phyloP scores from a whole-genome alignment of 1,140 invertebrate species.

The Varroa destructor region DNA sequence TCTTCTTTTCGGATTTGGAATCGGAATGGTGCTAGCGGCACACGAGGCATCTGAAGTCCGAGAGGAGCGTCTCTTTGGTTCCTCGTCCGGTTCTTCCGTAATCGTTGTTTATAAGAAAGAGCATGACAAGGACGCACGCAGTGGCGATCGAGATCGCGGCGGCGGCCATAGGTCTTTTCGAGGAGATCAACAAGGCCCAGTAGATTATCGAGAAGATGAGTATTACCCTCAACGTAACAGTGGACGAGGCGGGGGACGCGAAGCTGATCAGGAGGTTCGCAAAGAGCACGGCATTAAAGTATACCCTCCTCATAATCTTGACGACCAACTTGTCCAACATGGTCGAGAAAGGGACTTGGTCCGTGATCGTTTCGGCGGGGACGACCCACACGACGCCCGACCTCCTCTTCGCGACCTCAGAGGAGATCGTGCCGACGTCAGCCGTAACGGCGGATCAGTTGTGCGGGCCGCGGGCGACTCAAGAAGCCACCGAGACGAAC shows the following conservation, averaged over 20 bases:
- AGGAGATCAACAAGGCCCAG: not conserved
- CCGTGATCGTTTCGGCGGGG: no score
- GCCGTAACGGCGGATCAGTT: no score
- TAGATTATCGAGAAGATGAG: not conserved
- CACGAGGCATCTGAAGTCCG: not conserved
- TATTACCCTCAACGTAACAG: not conserved
- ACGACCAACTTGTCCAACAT: no score
- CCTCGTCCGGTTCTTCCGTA: constrained; percentile 2
- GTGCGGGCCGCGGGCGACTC: no score
- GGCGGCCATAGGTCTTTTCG: not conserved
- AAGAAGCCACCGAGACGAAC: no score
- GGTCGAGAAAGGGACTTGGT: no score
- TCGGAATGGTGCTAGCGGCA: not conserved
- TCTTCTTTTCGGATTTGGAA: no score
- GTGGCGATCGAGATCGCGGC: not conserved
- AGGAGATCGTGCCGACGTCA: no score
- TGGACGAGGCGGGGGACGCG: not conserved
- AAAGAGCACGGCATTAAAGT: constrained; percentile 24
- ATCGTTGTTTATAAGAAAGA: constrained; percentile 27
- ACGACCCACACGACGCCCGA: no score
- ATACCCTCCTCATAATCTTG: not conserved
- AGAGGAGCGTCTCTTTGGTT: constrained; percentile 12
- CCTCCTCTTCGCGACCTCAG: no score
- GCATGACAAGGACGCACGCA: constrained; percentile 1
- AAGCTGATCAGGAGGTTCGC: constrained; percentile 11